These are phyloP conservation scores for Lophura nycthemera DNA, from an alignment of 2,113 vertebrate genomes.

Conservation along the genomic window DNA sequence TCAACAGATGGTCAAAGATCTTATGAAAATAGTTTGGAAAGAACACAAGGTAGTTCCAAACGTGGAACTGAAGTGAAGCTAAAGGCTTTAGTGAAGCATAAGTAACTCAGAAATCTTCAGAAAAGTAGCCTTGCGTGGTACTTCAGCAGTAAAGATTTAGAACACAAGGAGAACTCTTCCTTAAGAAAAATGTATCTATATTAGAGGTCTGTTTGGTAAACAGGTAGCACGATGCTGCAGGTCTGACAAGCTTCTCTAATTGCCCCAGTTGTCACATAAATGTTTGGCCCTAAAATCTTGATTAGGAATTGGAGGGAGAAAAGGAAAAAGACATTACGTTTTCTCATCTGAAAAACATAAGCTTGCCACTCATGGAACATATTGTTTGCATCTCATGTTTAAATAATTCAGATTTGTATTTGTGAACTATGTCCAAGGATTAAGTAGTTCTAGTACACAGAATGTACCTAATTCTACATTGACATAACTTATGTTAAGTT, in stretches of 20 bases:
- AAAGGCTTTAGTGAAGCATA: neutral
- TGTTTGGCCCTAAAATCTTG: neutral
- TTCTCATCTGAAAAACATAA: neutral
- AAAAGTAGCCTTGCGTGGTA: neutral
- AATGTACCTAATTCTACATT: neutral
- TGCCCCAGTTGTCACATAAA: neutral
- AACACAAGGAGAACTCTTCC: neutral
- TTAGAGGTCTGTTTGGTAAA: neutral
- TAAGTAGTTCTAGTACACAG: neutral
- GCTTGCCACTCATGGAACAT: neutral
- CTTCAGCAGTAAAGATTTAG: neutral
- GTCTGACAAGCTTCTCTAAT: neutral
- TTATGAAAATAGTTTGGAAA: neutral
- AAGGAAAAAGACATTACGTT: neutral
- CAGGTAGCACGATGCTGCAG: neutral
- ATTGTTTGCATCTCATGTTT: neutral
- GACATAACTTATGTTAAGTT: neutral
- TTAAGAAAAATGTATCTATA: neutral
- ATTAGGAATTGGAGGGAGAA: neutral
- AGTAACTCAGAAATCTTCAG: neutral
- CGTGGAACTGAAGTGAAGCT: neutral
- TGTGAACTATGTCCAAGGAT: neutral
- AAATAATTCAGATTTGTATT: neutral
- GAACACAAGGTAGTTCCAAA: constrained; percentile 25
- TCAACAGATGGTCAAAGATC: constrained; percentile 59